Base-by-base conservation (phyloP, 2,888 invertebrate species). In the Amphipyra berbera region DNA sequence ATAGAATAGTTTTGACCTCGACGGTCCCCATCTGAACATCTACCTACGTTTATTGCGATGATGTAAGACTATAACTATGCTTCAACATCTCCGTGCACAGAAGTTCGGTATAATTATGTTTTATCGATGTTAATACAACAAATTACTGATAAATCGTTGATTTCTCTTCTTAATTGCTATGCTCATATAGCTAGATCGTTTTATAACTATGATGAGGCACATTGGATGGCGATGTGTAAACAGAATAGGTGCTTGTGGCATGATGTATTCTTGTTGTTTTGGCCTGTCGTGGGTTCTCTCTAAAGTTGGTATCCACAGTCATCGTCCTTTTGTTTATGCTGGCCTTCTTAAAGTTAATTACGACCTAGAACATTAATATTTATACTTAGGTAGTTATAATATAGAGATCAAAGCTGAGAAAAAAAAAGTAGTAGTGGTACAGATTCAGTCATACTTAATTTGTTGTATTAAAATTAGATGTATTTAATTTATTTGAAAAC, bases 1-100 rank as follows among this genome's bases (percentile, higher is more conserved):
- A 93, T 92, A 89, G 90, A 93, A 94, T 90, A 81, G 89, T 62
- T 91, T 79, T 89, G 92, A 90, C 94, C 94, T 94, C 88, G 92
- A 81, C 86, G 73, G 83, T 88, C 87, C 89, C 54, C 84, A 85
- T 76, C 73, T 76, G 60, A 70, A 66, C 72, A 49, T 50, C 57
- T 66, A 63, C 68, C 70, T 68, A 71, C 76, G 52, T 67, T 68
- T 72, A 76, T 76, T 83, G 61, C 65, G 76, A 72, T 83, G 80
- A 83, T 76, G 81, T 76, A 79, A 82, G 75, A 49, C 50, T 52
- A 13, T 65, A 64, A 58, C 55, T 66, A 73, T 77, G 59, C 56
- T 57, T 27, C 30, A 58, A 27, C 58, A 58, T 68, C 55, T 68
- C 61, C 56, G 64, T 75, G 78, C 45, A 47, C 48, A 62, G 10